Conservation (phyloP, 2,797 vertebrate species). For the Sebastes minor region DNA sequence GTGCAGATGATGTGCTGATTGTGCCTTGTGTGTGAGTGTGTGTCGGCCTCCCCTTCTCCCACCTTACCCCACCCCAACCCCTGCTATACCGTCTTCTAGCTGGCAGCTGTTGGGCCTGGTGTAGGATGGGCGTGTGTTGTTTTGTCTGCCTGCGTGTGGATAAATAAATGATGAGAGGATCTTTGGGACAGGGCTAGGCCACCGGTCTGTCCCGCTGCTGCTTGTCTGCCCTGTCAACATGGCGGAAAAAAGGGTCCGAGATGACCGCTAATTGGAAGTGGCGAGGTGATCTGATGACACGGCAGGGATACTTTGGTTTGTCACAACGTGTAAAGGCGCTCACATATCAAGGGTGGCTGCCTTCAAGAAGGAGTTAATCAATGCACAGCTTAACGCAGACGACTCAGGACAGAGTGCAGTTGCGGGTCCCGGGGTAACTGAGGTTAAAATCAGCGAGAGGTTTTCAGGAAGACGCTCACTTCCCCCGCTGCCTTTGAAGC, state of each 20-base stretch:
- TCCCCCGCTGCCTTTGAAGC: conserved; percentile 26
- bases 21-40: background rate
- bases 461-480: conserved; percentile 2
- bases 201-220: conserved; percentile 8
- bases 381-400: conserved; percentile 62
- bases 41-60: background rate
- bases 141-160: conserved; percentile 49
- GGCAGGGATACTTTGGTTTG: conserved; percentile 76
- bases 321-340: conserved; percentile 73
- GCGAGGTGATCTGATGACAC: conserved; percentile 79
- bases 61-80: background rate
- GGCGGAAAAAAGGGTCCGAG: conserved; percentile 30
- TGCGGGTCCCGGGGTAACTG: conserved; percentile 32
- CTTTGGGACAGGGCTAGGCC: conserved; percentile 37
- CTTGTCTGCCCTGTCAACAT: conserved; percentile 32
- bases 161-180: conserved; percentile 71
- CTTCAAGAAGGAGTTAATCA: conserved; percentile 71
- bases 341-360: conserved; percentile 70
- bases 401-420: conserved; percentile 47
- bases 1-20: conserved; percentile 46
- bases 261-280: conserved; percentile 76
- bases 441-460: conserved; percentile 44
- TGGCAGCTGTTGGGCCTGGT: conserved; percentile 47
- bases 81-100: background rate
- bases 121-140: conserved; percentile 36